phyloP scores from a whole-genome alignment of 2,888 invertebrate species.

The Artemia sp. region DNA sequence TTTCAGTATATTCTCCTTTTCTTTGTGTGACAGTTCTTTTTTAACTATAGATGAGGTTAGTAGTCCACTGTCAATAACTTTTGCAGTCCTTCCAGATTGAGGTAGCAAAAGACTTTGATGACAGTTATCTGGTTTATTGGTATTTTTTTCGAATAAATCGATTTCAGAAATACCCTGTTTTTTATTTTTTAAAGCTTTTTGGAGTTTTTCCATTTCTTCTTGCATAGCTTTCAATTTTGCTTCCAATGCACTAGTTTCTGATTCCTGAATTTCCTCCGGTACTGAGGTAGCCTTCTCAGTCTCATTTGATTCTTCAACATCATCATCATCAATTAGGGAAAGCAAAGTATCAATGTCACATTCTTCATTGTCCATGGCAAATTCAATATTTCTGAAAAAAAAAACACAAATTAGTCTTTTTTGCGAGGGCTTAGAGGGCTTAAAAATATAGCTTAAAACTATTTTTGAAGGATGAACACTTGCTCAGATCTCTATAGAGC shows the following conservation, averaged over 20 bases:
- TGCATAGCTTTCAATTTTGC: background rate
- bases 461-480: too few species aligned
- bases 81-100: background rate
- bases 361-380: background rate
- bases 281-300: background rate
- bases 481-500: too few species aligned
- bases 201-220: conserved; percentile 16
- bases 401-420: too few species aligned
- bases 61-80: background rate
- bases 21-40: background rate
- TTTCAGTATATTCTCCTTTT: conserved; percentile 2
- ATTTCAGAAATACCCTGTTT: background rate
- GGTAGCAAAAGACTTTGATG: background rate
- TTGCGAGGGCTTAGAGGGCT: too few species aligned
- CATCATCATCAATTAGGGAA: conserved; percentile 17
- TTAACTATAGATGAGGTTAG: background rate
- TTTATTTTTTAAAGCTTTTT: conserved; percentile 16
- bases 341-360: conserved; percentile 13
- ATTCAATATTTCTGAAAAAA: too few species aligned
- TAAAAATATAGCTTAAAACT: too few species aligned
- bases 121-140: background rate
- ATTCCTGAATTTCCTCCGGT: conserved; percentile 11
- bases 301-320: background rate
- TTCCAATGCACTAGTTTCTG: background rate
- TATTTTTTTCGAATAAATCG: background rate